A percentile compares a stretch with the other conserved stretches of the same genome.
Conservation (phyloP, 2,113 vertebrate genomes). For the Psittacara wagleri region DNA sequence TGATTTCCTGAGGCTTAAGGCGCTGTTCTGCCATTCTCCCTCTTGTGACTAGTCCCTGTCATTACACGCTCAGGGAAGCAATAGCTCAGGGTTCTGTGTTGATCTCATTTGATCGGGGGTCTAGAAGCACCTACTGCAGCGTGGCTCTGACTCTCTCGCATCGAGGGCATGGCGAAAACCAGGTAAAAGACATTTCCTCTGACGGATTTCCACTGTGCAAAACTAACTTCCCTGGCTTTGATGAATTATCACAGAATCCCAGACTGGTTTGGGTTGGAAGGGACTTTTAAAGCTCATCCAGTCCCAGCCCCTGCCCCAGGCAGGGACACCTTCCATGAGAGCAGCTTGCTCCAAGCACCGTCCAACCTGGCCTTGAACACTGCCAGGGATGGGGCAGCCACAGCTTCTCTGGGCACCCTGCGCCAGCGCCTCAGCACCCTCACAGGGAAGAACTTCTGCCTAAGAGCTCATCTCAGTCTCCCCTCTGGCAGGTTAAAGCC, state of each 20-base stretch:
- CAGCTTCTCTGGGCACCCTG: not conserved
- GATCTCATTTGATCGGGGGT: not conserved
- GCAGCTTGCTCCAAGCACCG: not conserved
- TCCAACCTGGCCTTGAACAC: not conserved
- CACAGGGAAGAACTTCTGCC: not conserved
- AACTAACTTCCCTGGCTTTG: not conserved
- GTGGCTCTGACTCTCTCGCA: not conserved
- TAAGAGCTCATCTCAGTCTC: not conserved
- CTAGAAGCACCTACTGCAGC: not conserved
- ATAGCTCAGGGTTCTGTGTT: not conserved
- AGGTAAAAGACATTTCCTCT: not conserved
- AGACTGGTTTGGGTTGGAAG: not conserved
- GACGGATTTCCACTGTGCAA: not conserved
- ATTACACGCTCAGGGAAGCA: not conserved
- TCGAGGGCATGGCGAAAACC: not conserved
- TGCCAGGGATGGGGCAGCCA: not conserved
- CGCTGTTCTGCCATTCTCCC: not conserved
- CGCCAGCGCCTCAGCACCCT: not conserved
- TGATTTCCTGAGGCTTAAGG: not conserved
- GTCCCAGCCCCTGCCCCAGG: not conserved
- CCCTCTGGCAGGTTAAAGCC: not conserved
- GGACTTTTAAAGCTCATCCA: not conserved
- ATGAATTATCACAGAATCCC: not conserved
- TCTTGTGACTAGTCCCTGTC: slow-evolving; percentile 30
- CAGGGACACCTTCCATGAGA: not conserved